phyloP scores from a whole-genome alignment of 2,797 vertebrate genomes.

The Sitta carolinensis region DNA sequence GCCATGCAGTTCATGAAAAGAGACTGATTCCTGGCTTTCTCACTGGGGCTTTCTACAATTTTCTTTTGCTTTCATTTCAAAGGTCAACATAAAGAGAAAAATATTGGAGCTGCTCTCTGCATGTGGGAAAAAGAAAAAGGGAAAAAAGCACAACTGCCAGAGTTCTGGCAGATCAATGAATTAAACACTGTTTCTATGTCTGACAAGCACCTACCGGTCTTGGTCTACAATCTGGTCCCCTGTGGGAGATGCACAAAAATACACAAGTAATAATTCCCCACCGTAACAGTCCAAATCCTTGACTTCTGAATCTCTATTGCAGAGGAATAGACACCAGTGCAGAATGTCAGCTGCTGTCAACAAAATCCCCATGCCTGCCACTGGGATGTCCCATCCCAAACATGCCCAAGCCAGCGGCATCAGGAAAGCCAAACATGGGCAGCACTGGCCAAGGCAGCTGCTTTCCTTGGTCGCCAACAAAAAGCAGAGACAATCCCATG shows the following conservation, averaged over 20 bases:
- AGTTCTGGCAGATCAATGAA: conserved; percentile 24
- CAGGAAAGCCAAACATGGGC: background rate
- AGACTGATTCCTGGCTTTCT: background rate
- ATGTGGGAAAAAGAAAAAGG: background rate
- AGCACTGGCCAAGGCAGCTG: background rate
- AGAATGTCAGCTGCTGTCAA: background rate
- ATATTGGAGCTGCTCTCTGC: background rate
- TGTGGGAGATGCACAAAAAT: background rate
- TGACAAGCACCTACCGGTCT: background rate
- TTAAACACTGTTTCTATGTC: background rate
- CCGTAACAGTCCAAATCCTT: background rate
- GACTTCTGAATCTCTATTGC: background rate
- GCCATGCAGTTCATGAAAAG: background rate
- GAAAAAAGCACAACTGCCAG: background rate
- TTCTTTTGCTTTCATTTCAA: conserved; percentile 37
- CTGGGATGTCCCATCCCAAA: rapidly evolving
- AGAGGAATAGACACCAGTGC: background rate
- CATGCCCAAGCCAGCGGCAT: rapidly evolving
- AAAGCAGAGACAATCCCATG: background rate
- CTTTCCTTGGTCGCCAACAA: background rate
- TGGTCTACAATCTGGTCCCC: background rate
- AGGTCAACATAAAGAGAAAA: conserved; percentile 24
- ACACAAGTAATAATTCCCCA: background rate
- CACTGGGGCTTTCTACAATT: background rate
- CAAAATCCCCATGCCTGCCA: background rate